Conservation (phyloP, 2,113 vertebrate genomes). For the Numenius arquata region DNA sequence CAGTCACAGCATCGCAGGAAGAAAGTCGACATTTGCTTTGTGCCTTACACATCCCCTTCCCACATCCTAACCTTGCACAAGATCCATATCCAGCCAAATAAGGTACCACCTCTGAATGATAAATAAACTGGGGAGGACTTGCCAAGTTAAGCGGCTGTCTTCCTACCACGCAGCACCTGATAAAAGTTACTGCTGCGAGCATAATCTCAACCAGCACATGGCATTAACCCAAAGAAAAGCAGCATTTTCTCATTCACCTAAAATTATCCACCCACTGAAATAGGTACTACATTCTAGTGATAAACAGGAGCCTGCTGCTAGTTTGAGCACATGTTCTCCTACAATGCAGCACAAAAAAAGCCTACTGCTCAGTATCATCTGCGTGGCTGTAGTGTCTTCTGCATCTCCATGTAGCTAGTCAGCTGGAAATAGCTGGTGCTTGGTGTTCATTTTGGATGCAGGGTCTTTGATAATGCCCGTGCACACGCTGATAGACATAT, state of each 20-base stretch:
- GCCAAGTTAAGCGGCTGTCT: background rate
- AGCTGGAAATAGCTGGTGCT: background rate
- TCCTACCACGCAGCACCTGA: conserved; percentile 35
- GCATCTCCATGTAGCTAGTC: background rate
- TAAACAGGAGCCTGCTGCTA: conserved; percentile 31
- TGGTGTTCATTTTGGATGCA: background rate
- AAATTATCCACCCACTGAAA: conserved; percentile 50
- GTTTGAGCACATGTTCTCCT: background rate
- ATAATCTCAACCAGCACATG: conserved; percentile 1
- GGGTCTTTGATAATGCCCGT: background rate
- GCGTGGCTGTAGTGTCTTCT: background rate
- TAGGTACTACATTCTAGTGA: conserved; percentile 10
- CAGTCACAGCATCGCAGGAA: background rate
- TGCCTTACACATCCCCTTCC: background rate
- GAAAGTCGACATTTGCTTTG: background rate
- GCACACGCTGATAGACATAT: background rate
- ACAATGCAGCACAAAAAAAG: background rate
- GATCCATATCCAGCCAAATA: background rate
- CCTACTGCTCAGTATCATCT: background rate
- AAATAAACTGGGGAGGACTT: background rate
- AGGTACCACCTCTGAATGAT: background rate
- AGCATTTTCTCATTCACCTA: conserved; percentile 25
- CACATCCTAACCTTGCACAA: background rate
- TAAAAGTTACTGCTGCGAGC: background rate
- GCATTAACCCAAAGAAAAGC: conserved; percentile 2